These are phyloP conservation scores for Chionoecetes opilio DNA, from an alignment of 1,140 invertebrate species.

Conservation along the genomic window DNA sequence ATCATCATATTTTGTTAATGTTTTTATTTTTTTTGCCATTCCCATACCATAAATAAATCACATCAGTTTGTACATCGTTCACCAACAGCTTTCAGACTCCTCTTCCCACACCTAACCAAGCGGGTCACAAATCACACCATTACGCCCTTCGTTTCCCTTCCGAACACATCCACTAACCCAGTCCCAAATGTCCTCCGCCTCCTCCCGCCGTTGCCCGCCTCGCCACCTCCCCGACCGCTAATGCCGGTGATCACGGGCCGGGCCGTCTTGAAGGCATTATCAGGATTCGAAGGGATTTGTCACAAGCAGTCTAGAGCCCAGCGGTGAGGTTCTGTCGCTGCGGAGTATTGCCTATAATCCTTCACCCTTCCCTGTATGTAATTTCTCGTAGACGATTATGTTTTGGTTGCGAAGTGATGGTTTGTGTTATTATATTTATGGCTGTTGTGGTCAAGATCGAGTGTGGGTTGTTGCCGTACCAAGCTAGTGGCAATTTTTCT, in stretches of 20 bases:
- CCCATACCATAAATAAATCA: no score
- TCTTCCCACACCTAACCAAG: no score
- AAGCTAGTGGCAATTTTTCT: not conserved
- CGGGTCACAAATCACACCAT: no score
- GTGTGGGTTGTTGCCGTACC: not conserved
- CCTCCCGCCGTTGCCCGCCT: not conserved
- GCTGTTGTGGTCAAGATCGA: not conserved
- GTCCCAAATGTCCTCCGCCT: not conserved
- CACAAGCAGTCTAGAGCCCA: not conserved
- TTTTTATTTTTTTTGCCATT: no score
- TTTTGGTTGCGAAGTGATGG: not conserved
- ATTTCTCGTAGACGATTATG: conserved; percentile 27
- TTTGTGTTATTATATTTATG: not conserved
- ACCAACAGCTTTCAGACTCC: no score
- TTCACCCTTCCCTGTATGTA: not conserved
- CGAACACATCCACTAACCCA: no score
- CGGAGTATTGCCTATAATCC: conserved; percentile 35
- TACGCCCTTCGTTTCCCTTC: no score
- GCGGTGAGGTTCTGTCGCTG: not conserved
- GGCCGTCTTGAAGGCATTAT: conserved; percentile 50
- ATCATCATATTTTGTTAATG: no score
- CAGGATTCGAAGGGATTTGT: conserved; percentile 63
- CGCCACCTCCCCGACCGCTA: not conserved
- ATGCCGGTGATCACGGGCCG: conserved; percentile 55
- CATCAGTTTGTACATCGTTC: no score